Conservation (phyloP, 2,797 vertebrate species). For the Potorous gilbertii region DNA sequence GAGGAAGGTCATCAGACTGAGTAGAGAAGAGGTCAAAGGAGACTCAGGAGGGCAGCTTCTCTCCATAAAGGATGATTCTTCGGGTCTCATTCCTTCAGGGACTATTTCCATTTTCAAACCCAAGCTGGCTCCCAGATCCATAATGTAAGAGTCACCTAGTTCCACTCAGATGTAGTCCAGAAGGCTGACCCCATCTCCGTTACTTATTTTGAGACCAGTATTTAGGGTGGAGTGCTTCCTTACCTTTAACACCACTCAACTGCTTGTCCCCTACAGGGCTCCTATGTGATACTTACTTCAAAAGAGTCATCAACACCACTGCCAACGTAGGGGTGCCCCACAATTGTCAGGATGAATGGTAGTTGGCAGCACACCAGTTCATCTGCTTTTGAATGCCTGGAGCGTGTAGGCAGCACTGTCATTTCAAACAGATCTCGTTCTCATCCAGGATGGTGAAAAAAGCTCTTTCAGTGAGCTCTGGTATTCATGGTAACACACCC, state of each 20-base stretch:
- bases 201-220: neutral
- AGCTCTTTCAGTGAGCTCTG: neutral
- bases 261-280: constrained; percentile 35
- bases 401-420: constrained; percentile 2
- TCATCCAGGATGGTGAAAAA: neutral
- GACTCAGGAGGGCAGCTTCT: neutral
- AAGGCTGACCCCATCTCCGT: neutral
- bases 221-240: neutral
- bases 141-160: neutral
- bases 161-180: constrained; percentile 25
- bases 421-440: neutral
- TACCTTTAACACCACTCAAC: neutral
- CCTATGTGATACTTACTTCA: neutral
- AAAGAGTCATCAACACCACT: constrained; percentile 39
- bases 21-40: neutral
- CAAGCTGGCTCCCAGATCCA: fast-evolving
- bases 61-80: neutral
- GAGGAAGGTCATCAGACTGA: neutral
- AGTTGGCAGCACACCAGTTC: constrained; percentile 50
- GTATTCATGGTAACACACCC: neutral
- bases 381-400: constrained; percentile 8
- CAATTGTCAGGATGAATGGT: neutral
- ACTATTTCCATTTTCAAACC: neutral
- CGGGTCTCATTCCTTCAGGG: neutral
- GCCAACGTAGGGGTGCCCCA: constrained; percentile 28